Conservation (phyloP, 2,888 invertebrate genomes). For the Phoenoteleia sp. region DNA sequence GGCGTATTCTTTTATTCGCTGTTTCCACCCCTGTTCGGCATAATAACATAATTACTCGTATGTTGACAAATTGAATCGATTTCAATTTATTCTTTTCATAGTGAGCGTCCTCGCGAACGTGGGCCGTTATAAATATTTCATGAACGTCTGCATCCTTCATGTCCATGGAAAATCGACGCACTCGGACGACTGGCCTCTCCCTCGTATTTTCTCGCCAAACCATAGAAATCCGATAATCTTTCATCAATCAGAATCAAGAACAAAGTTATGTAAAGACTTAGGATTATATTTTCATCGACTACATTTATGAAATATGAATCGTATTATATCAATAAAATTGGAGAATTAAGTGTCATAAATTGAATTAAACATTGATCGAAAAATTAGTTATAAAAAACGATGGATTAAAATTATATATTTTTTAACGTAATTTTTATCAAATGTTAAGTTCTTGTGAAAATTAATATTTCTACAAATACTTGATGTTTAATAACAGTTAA, state of each 20-base stretch:
- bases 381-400: too few relatives aligned
- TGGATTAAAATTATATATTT: too few relatives aligned
- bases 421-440: too few relatives aligned
- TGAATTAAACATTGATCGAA: too few relatives aligned
- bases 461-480: too few relatives aligned
- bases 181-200: constrained; percentile 75
- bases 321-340: too few relatives aligned
- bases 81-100: constrained; percentile 85
- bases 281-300: constrained; percentile 65
- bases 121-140: constrained; percentile 85
- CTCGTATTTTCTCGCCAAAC: constrained; percentile 75
- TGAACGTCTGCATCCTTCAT: constrained; percentile 79
- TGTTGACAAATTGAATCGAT: constrained; percentile 86
- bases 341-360: too few relatives aligned
- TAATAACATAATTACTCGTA: constrained; percentile 85
- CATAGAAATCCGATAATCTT: constrained; percentile 84
- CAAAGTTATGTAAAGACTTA: constrained; percentile 66
- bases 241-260: constrained; percentile 85
- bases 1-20: constrained; percentile 75
- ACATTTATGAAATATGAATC: constrained; percentile 51
- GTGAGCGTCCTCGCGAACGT: constrained; percentile 64
- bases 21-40: constrained; percentile 73
- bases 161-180: constrained; percentile 83
- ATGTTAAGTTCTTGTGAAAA: too few relatives aligned
- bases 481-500: too few relatives aligned